Conservation (phyloP, 2,797 vertebrate species). For the Monodelphis domestica region DNA sequence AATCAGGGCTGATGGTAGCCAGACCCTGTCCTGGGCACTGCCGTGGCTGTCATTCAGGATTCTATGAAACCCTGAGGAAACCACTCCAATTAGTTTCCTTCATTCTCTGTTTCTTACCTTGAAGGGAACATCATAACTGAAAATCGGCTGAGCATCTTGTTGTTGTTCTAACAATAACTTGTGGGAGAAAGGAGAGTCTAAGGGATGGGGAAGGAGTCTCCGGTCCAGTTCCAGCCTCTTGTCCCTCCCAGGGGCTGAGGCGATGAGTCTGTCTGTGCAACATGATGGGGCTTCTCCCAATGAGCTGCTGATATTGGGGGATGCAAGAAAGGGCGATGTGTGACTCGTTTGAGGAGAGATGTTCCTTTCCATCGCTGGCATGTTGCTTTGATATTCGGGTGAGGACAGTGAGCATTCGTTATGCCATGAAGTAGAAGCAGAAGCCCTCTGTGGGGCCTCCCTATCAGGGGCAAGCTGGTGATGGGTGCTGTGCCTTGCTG, state of each 20-base stretch:
- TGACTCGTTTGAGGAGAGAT: neutral
- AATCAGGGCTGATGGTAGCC: too few species aligned
- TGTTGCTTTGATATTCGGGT: constrained; percentile 12
- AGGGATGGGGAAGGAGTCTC: neutral
- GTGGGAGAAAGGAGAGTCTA: neutral
- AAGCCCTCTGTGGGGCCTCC: neutral
- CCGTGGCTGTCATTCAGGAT: neutral
- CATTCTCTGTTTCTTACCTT: neutral
- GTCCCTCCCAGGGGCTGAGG: neutral
- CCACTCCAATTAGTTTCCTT: neutral
- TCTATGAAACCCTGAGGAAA: neutral
- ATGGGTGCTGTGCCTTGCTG: accelerated
- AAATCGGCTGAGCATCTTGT: neutral
- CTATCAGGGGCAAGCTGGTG: neutral
- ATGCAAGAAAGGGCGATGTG: neutral
- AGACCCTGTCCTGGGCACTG: neutral
- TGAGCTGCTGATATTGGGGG: neutral
- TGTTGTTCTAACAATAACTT: neutral
- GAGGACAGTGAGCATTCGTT: accelerated
- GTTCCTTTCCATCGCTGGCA: neutral
- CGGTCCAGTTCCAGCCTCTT: neutral
- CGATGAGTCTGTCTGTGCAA: neutral
- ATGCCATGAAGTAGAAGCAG: neutral
- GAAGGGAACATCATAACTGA: neutral
- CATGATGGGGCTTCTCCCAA: neutral